Evolutionary conservation across 2,888 invertebrate genomes (phyloP).

Genomic region (Ischnura elegans): DNA sequence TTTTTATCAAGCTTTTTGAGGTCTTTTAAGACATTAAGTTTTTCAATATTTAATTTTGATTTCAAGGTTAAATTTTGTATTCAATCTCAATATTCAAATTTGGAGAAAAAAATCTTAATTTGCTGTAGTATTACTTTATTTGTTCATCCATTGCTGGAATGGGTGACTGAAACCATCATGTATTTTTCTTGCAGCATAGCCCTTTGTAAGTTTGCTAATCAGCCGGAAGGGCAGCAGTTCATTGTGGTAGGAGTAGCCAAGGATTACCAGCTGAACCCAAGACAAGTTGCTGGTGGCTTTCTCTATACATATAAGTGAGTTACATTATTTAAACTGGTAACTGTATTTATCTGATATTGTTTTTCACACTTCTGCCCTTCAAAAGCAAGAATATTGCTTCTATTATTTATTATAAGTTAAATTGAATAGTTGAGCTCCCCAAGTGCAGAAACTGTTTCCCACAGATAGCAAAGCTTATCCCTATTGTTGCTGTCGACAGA

Average conservation of each 20-base stretch:
- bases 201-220: slow-evolving; percentile 88
- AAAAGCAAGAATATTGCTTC: too few relatives aligned
- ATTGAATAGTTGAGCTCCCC: too few relatives aligned
- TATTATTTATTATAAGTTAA: too few relatives aligned
- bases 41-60: too few relatives aligned
- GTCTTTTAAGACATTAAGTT: too few relatives aligned
- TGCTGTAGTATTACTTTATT: slow-evolving; percentile 68
- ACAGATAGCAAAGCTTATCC: too few relatives aligned
- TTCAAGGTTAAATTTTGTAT: background rate
- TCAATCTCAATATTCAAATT: background rate
- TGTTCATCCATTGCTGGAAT: slow-evolving; percentile 62
- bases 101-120: slow-evolving; percentile 66
- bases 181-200: slow-evolving; percentile 81
- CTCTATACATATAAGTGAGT: slow-evolving; percentile 90
- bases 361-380: too few relatives aligned
- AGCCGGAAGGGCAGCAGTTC: slow-evolving; percentile 82
- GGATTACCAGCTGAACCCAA: slow-evolving; percentile 93
- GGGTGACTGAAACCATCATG: slow-evolving; percentile 41
- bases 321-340: too few relatives aligned
- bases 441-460: too few relatives aligned
- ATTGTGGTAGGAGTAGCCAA: slow-evolving; percentile 94
- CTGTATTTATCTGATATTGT: too few relatives aligned
- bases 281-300: slow-evolving; percentile 89
- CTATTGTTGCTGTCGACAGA: too few relatives aligned
- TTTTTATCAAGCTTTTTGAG: too few relatives aligned